Conservation (phyloP, 2,113 vertebrate species). For the Coptodon rendalli region DNA sequence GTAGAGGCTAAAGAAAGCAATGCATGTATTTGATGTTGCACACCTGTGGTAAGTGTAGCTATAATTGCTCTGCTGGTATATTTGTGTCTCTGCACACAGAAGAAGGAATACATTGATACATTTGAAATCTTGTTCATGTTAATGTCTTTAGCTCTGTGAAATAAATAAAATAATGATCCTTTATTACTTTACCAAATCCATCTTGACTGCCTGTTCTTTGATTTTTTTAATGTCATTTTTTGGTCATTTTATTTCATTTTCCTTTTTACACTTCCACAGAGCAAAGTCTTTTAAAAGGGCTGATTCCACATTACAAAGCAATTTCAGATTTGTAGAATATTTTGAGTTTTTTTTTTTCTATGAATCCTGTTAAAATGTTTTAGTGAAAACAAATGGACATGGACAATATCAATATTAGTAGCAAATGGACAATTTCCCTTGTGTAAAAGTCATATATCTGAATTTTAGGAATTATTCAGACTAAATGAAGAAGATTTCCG, state of each 20-base stretch:
- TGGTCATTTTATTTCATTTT: background rate
- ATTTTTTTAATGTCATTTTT: background rate
- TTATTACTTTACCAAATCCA: background rate
- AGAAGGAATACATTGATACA: background rate
- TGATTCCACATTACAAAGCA: background rate
- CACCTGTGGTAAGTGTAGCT: background rate
- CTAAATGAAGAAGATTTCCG: background rate
- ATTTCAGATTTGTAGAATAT: background rate
- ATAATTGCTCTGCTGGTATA: background rate
- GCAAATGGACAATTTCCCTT: background rate
- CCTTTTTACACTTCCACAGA: background rate
- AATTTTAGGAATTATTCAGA: background rate
- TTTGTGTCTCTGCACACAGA: background rate
- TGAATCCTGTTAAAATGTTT: background rate
- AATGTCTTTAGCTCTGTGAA: background rate
- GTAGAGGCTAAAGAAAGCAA: background rate
- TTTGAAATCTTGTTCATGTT: background rate
- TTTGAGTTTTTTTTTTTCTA: background rate
- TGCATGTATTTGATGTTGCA: background rate
- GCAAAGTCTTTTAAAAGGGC: background rate
- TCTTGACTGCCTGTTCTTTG: background rate
- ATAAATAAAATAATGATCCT: background rate
- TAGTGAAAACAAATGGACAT: background rate
- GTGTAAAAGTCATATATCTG: background rate
- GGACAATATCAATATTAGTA: background rate